phyloP scores from a whole-genome alignment of 2,888 invertebrate genomes.

The Erpobdella octoculata region DNA sequence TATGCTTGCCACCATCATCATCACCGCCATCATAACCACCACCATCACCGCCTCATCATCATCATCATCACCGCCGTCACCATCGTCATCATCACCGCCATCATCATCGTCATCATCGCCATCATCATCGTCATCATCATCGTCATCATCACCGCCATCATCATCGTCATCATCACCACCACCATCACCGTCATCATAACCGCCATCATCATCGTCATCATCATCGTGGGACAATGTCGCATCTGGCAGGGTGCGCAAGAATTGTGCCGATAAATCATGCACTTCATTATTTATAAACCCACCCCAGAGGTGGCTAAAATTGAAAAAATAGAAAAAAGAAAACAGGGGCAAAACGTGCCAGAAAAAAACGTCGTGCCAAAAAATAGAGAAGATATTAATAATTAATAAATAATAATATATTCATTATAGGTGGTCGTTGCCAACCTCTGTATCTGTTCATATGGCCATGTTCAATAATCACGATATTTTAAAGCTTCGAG shows the following conservation, averaged over 20 bases:
- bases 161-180: slow-evolving; percentile 24
- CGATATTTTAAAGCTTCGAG: too few species aligned
- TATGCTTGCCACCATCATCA: slow-evolving; percentile 28
- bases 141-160: slow-evolving; percentile 25
- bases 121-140: slow-evolving; percentile 28
- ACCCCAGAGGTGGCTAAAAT: background rate
- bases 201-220: slow-evolving; percentile 20
- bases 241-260: slow-evolving; percentile 6
- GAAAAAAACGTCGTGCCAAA: too few species aligned
- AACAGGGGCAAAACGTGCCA: background rate
- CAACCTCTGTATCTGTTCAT: too few species aligned
- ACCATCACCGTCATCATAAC: slow-evolving; percentile 17
- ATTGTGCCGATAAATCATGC: slow-evolving; percentile 10
- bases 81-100: slow-evolving; percentile 27
- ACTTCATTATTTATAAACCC: background rate
- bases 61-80: slow-evolving; percentile 25
- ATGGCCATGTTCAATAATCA: too few species aligned
- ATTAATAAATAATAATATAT: too few species aligned
- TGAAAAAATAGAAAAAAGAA: background rate
- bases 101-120: slow-evolving; percentile 28
- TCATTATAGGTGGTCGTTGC: too few species aligned
- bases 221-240: slow-evolving; percentile 11
- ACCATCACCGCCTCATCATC: slow-evolving; percentile 21
- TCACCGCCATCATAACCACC: background rate
- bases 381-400: too few species aligned